Base-by-base conservation (phyloP, 2,797 vertebrate species). In the Amblyraja radiata region DNA sequence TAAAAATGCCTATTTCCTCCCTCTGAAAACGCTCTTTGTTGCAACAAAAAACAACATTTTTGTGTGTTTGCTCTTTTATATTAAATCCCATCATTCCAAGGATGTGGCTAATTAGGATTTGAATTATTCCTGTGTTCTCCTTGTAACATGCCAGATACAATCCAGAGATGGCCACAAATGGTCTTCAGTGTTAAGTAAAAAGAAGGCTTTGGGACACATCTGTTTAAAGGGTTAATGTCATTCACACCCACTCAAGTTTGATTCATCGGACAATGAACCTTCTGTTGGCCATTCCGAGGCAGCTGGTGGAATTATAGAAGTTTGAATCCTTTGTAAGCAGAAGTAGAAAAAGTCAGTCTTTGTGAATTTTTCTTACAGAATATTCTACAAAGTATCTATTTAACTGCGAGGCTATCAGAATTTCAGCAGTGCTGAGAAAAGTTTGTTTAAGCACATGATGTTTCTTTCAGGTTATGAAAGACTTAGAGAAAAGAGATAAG, bases 161-260 rank as follows among this genome's bases (percentile, higher is more conserved):
- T 21, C 84, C 84, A 36, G 84, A 88, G 61, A 88, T 65, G 84
- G 84, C 61, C 84, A 88, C 84, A 88, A 88, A 88, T 63, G 36
- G 14, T n/a, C 84, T 18, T 88, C 84, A 88, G 84, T 68, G 63
- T 88, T 88, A 88, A 63, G 90, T 74, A 91, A 91, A 91, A 74
- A 74, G 32, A 91, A 74, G 90, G 90, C 39, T 91, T 73, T 46
- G 71, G 90, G 90, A 91, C 36, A 39, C 36, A 39, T 71, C 90
- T 91, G 68, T 71, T 91, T 91, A 91, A 91, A 74, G 90, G 90
- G 90, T 91, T 91, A 91, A 91, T 91, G 90, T 91, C 71, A 91
- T 91, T 91, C 90, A 91, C 90, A 91, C 90, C 90, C 90, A 91
- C 90, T 91, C 90, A 46, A 46, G 90, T 68, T 91, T 91, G 90